Evolutionary conservation across 2,113 vertebrate genomes (phyloP).

Genomic region (Propithecus coquereli): DNA sequence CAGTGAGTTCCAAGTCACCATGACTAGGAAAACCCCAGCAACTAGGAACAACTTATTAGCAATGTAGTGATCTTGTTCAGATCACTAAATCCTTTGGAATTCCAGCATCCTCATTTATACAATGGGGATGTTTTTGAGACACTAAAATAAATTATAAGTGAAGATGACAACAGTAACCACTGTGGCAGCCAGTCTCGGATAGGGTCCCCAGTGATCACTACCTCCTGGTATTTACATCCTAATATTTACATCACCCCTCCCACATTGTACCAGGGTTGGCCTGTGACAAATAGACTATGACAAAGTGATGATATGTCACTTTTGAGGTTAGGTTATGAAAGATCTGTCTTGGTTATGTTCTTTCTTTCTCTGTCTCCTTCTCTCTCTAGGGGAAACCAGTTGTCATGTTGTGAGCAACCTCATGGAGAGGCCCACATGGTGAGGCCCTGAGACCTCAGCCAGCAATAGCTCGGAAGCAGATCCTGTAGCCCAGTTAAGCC

Average conservation of each 20-base stretch:
- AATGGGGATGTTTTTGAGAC: not conserved
- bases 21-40: not conserved
- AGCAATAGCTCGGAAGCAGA: not conserved
- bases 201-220: not conserved
- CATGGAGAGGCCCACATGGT: not conserved
- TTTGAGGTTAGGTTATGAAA: not conserved
- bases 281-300: not conserved
- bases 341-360: not conserved
- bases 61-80: not conserved
- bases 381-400: not conserved
- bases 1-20: slow-evolving; percentile 11
- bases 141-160: not conserved
- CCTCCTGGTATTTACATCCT: not conserved
- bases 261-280: not conserved
- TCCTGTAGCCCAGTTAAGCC: not conserved
- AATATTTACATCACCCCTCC: not conserved
- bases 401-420: not conserved
- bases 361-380: not conserved
- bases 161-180: not conserved
- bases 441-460: not conserved
- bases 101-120: not conserved
- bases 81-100: not conserved
- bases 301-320: not conserved
- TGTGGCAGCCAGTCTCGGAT: not conserved
- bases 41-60: not conserved